Evolutionary conservation across 1,140 invertebrate genomes (phyloP), one percentile per base, ranked within the genome.

Genomic region (Drosophila cardini): DNA sequence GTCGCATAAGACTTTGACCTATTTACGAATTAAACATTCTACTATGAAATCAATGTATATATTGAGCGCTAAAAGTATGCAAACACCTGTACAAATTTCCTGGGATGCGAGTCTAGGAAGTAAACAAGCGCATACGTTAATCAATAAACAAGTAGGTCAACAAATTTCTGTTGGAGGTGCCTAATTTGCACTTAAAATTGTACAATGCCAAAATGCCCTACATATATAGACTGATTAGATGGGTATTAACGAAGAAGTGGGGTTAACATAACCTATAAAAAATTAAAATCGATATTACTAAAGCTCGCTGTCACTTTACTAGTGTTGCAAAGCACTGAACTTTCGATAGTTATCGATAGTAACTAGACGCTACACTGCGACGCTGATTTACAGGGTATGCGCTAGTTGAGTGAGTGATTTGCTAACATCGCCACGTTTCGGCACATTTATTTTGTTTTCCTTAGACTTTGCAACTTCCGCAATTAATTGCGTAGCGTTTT

Each of bases 401-500:
- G 1, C 26, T 36, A 63, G 38, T 63, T 13, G 10, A 15, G 8
- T 9, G 50, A 36, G 9, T 26, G 21, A 1, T 34, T 48, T 8
- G 15, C 40, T 30, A n/a, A 32, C 56, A 26, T 26, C 21, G 21
- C 21, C 21, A 32, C n/a, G 21, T 70, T 50, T 56, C 36, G 64
- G 57, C 16, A 46, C 46, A 69, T 73, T 81, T 67, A 56, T 81
- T 82, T 74, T 85, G 60, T 80, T 75, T 81, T 78, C 71, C 46
- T 55, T 61, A 78, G 50, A 71, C 74, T 87, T 87, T 80, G 76
- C 78, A 76, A 86, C 76, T 86, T 87, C 84, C 83, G 83, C 84
- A 89, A 83, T 87, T 79, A 89, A 87, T 87, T 86, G 83, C 83
- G 83, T 86, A 86, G 83, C 76, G 61, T 45, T 80, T 71, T 64